Evolutionary conservation across 2,113 vertebrate genomes (phyloP).

Genomic region (Synodontis membranacea): DNA sequence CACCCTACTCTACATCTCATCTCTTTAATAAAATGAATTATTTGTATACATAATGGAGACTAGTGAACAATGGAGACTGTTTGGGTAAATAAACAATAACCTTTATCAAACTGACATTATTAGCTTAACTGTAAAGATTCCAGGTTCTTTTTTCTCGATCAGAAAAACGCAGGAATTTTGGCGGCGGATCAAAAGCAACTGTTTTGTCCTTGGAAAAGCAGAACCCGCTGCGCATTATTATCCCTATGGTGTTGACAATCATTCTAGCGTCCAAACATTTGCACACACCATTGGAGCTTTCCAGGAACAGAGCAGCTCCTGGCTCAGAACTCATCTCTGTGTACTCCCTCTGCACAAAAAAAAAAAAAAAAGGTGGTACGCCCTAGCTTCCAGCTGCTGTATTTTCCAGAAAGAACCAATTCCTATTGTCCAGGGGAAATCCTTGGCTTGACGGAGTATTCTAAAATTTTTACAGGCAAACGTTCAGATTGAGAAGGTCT

Average conservation of each 20-base stretch:
- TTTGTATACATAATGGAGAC: conserved; percentile 7
- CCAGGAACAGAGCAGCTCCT: conserved; percentile 46
- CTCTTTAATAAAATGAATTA: background rate
- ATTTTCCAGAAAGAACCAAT: conserved; percentile 42
- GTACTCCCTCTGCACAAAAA: conserved; percentile 42
- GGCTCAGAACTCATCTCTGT: conserved; percentile 31
- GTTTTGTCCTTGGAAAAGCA: conserved; percentile 44
- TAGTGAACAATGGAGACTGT: background rate
- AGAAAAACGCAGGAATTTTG: conserved; percentile 14
- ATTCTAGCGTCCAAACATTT: conserved; percentile 40
- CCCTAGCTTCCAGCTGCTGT: conserved; percentile 46
- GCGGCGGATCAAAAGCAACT: conserved; percentile 4
- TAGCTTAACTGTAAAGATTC: background rate
- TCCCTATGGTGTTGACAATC: conserved; percentile 49
- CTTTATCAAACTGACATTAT: background rate
- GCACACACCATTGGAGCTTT: conserved; percentile 47
- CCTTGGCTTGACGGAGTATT: conserved; percentile 31
- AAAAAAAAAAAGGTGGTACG: conserved; percentile 51
- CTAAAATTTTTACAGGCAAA: conserved; percentile 29
- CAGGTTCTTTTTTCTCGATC: background rate
- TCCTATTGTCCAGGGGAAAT: conserved; percentile 29
- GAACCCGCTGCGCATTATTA: conserved; percentile 45
- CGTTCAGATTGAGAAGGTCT: conserved; percentile 27
- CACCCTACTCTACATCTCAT: background rate
- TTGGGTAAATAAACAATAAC: background rate